Base-by-base conservation (phyloP, 2,888 invertebrate genomes). In the Mongoloraphidia duomilia region DNA sequence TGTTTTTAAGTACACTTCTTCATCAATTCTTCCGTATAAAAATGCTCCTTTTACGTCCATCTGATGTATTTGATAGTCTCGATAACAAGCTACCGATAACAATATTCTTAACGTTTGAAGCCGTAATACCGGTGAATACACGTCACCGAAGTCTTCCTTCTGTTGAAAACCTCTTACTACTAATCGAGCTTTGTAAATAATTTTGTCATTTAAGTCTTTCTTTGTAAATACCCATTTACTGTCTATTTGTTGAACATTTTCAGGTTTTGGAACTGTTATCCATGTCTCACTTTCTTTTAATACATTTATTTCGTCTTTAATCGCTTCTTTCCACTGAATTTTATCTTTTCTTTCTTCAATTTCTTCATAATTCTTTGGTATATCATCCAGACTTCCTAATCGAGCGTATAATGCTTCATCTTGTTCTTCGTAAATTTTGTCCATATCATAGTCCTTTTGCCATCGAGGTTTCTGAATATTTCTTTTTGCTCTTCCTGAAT, bases 21-120 rank as follows among this genome's bases (percentile, higher is more conserved):
- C 55, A 12, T 49, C 46, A 36, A 59, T 56, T 4, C 53, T 49
- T 9, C 56, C 54, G 46, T 58, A 45, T 17, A 57, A 40, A 50
- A 57, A 58, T 8, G 57, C 58, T 47, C 52, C 44, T 37, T 50
- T 49, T 2, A 57, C 54, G 50, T 57, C 57, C 53, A 54, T 50
- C 46, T 57, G 56, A 38, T 55, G 43, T 9, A 56, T 44, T n/a
- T 44, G 26, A 45, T 48, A 53, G 26, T 42, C 46, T 41, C 40
- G 11, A 13, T 50, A 35, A 26, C 34, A 41, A 42, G 52, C 49
- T 10, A 53, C 44, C 3, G 53, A 53, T 44, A 53, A 48, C 37
- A 53, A 37, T 42, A 53, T 49, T 47, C 51, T 46, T 17, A 53
- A 48, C 9, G 49, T 53, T 42, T 51, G 40, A 35, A 52, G 46